Evolutionary conservation across 2,888 invertebrate genomes (phyloP).

Genomic region (Chalcosyrphus nemorum): DNA sequence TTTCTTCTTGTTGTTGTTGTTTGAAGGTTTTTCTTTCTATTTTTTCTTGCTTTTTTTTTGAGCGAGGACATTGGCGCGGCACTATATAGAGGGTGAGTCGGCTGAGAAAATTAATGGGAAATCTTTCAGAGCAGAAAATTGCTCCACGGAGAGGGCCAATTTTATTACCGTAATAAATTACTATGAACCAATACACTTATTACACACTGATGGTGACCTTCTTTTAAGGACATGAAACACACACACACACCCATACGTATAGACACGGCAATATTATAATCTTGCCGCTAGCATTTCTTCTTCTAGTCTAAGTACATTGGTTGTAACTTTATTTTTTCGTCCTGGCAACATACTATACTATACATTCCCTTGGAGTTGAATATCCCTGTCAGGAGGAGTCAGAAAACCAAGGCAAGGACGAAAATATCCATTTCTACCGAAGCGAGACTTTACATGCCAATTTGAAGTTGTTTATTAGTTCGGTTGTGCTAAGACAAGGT

Average conservation of each 20-base stretch:
- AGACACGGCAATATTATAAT: slow-evolving; percentile 60
- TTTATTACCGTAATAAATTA: slow-evolving; percentile 74
- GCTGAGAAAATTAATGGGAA: slow-evolving; percentile 68
- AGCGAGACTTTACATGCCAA: slow-evolving; percentile 69
- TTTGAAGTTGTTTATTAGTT: slow-evolving; percentile 70
- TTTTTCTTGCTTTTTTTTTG: background rate
- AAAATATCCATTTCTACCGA: slow-evolving; percentile 44
- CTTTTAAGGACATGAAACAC: slow-evolving; percentile 59
- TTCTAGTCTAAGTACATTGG: slow-evolving; percentile 18
- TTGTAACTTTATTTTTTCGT: slow-evolving; percentile 29
- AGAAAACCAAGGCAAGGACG: slow-evolving; percentile 27
- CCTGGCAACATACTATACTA: slow-evolving; percentile 9
- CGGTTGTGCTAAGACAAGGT: slow-evolving; percentile 55
- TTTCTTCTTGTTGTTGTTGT: slow-evolving; percentile 18
- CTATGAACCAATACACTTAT: slow-evolving; percentile 74
- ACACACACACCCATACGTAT: slow-evolving; percentile 20
- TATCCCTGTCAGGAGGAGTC: slow-evolving; percentile 23
- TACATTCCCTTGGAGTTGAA: slow-evolving; percentile 33
- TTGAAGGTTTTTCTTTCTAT: background rate
- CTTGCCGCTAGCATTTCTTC: slow-evolving; percentile 47
- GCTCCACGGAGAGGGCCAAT: slow-evolving; percentile 70
- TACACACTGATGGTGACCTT: slow-evolving; percentile 65
- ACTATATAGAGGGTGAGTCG: slow-evolving; percentile 1
- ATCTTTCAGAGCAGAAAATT: slow-evolving; percentile 73
- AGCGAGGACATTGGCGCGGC: slow-evolving; percentile 16